phyloP scores from a whole-genome alignment of 2,113 vertebrate genomes.

The Poicephalus gulielmi region DNA sequence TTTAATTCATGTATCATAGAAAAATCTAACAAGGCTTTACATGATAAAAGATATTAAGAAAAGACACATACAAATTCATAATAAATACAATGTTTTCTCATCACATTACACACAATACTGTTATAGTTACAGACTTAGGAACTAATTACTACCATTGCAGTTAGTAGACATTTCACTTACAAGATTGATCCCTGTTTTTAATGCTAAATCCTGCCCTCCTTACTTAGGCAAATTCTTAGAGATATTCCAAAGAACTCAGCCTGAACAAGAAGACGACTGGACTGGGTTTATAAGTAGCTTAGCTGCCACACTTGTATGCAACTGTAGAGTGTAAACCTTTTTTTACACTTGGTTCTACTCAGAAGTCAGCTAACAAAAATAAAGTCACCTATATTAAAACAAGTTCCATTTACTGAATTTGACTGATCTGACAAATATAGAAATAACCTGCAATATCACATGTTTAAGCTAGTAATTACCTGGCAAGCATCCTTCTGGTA shows the following conservation, averaged over 20 bases:
- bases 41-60: neutral
- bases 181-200: neutral
- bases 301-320: neutral
- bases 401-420: neutral
- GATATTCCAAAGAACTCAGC: neutral
- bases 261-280: neutral
- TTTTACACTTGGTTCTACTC: neutral
- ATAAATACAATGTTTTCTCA: neutral
- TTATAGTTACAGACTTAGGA: neutral
- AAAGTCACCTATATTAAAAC: neutral
- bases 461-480: neutral
- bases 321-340: neutral
- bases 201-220: neutral
- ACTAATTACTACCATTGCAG: neutral
- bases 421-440: neutral
- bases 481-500: neutral
- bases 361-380: neutral
- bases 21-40: neutral
- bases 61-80: neutral
- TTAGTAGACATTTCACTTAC: neutral
- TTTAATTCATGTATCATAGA: slow-evolving; percentile 22
- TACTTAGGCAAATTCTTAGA: neutral
- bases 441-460: neutral
- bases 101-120: neutral
- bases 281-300: neutral